Evolutionary conservation across 30 jellyfish, hydroid and myxozoan genomes (phyloP).

Genomic region (Aurelia coerulea): DNA sequence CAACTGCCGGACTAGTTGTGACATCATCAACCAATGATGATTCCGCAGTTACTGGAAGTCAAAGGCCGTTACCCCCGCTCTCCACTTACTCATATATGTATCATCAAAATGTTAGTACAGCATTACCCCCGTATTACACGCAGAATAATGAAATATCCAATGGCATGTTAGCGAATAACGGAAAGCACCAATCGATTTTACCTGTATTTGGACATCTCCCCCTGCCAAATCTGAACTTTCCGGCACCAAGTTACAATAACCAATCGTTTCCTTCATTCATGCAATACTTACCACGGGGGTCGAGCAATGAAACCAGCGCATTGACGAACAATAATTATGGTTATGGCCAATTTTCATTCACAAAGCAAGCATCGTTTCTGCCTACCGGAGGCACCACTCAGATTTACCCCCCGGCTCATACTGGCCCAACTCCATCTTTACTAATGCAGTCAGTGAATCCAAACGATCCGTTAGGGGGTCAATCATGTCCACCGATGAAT

Average conservation of each 20-base stretch:
- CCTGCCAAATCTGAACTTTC: slow-evolving; percentile 57
- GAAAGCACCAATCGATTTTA: slow-evolving; percentile 43
- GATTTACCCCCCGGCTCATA: slow-evolving; percentile 80
- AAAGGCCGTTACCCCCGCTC: slow-evolving; percentile 15
- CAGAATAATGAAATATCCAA: slow-evolving; percentile 20
- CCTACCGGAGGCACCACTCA: slow-evolving; percentile 79
- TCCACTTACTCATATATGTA: slow-evolving; percentile 60
- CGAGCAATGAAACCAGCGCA: slow-evolving; percentile 47
- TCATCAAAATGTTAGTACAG: slow-evolving; percentile 42
- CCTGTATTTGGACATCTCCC: slow-evolving; percentile 57
- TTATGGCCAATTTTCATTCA: slow-evolving; percentile 39
- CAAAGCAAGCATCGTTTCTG: slow-evolving; percentile 43
- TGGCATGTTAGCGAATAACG: slow-evolving; percentile 29
- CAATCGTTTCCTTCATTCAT: slow-evolving; percentile 42
- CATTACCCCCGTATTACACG: slow-evolving; percentile 40
- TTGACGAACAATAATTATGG: slow-evolving; percentile 58
- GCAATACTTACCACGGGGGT: slow-evolving; percentile 35
- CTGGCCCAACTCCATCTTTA: slow-evolving; percentile 30
- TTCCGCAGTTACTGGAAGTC: slow-evolving; percentile 8
- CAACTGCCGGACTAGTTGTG: slow-evolving; percentile 44
- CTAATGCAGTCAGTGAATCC: slow-evolving; percentile 45
- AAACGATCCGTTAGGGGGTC: slow-evolving; percentile 50
- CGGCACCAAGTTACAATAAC: slow-evolving; percentile 37
- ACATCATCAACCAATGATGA: slow-evolving; percentile 62
- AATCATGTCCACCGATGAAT: slow-evolving; percentile 44